phyloP scores from a whole-genome alignment of 2,888 invertebrate genomes.

The Sinelater perroti region DNA sequence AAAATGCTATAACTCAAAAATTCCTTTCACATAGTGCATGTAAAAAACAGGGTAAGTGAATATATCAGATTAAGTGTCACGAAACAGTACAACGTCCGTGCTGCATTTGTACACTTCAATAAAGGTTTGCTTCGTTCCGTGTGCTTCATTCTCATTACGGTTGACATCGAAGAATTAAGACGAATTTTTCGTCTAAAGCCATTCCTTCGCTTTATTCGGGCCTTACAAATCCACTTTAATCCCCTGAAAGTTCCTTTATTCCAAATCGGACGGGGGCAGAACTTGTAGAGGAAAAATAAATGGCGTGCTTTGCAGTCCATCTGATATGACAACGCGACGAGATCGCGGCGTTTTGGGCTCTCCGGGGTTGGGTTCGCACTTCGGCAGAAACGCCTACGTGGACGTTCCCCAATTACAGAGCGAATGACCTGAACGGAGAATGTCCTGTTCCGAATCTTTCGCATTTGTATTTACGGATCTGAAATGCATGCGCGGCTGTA shows the following conservation, averaged over 20 bases:
- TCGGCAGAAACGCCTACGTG: conserved; percentile 25
- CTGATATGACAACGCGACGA: conserved; percentile 29
- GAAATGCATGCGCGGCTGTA: background rate
- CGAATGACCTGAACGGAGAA: conserved; percentile 17
- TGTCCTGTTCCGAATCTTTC: conserved; percentile 7
- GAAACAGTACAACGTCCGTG: no score
- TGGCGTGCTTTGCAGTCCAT: conserved; percentile 19
- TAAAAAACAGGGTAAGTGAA: conserved; percentile 3
- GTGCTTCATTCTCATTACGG: no score
- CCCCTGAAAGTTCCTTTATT: conserved; percentile 5
- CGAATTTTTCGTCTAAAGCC: no score
- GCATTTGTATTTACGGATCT: background rate
- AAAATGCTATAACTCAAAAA: background rate
- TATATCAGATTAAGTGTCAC: conserved; percentile 7
- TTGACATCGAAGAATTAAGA: no score
- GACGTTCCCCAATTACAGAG: conserved; percentile 20
- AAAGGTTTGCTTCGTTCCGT: no score
- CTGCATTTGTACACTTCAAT: no score
- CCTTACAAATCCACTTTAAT: no score
- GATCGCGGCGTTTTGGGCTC: conserved; percentile 29
- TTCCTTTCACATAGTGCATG: background rate
- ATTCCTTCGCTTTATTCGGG: no score
- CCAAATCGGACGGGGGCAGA: conserved; percentile 13
- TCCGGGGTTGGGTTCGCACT: conserved; percentile 28
- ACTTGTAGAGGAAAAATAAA: conserved; percentile 23